Conservation (phyloP, 2,797 vertebrate genomes). For the Heliangelus exortis region DNA sequence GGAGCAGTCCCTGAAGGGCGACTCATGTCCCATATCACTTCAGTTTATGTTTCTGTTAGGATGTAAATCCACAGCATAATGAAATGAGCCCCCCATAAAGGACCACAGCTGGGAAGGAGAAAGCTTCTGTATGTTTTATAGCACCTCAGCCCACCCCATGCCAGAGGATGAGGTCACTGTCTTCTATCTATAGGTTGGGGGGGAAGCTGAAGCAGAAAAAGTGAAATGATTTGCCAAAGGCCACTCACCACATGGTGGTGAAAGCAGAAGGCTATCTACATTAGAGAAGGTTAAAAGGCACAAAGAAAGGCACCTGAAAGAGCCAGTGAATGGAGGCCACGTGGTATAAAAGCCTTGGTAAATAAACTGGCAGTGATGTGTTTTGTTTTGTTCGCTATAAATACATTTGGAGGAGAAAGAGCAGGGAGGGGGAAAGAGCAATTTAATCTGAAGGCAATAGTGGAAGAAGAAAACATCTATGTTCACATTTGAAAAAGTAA, state of each 20-base stretch:
- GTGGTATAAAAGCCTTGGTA: neutral
- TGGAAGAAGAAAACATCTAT: neutral
- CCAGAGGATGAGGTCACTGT: neutral
- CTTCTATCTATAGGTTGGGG: neutral
- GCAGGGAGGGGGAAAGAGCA: neutral
- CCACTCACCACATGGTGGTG: neutral
- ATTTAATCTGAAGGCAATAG: constrained; percentile 26
- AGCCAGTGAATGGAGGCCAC: neutral
- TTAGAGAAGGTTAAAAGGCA: neutral
- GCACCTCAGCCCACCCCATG: neutral
- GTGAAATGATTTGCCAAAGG: neutral
- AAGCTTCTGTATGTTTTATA: neutral
- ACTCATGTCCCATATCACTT: neutral
- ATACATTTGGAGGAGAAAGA: constrained; percentile 33
- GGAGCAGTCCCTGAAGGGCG: too few species aligned
- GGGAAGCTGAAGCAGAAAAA: neutral
- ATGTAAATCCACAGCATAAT: neutral
- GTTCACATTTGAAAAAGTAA: neutral
- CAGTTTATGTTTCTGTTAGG: neutral
- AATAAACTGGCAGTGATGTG: constrained; percentile 4
- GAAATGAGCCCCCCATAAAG: neutral
- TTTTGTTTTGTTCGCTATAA: constrained; percentile 8
- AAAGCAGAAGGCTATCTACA: neutral
- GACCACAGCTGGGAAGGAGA: neutral
- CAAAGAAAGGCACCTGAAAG: neutral